Base-by-base conservation (phyloP, 2,888 invertebrate genomes). In the Xanthia togata region DNA sequence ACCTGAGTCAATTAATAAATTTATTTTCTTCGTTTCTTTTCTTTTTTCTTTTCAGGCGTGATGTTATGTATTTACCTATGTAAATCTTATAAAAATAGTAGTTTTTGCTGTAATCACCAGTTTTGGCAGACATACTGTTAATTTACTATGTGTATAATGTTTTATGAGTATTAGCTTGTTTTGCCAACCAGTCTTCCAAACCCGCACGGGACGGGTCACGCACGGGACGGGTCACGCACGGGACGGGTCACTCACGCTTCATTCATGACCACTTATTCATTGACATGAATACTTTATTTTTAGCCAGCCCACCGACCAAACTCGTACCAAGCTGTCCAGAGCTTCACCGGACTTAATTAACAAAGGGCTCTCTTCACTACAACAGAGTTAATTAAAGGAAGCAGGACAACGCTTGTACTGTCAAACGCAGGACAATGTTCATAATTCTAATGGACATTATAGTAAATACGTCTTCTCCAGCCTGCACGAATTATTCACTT, bases 401-500 rank as follows among this genome's bases (percentile, higher is more conserved):
- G 11, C 5, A 35, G 31, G 38, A 60, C 35, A 12, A 57, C 5
- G 63, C 78, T 57, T 50, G 2, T 2, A 5, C 41, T 71, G 63
- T 71, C 47, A 57, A 17, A 12, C 17, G 8, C 63, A 57, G 57
- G 31, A 0, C 44, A 6, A 20, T 41, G 47, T 17, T 64, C 55
- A 2, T 72, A 50, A 35, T 50, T 73, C 31, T 50, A 64, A 63
- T 63, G 50, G 72, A 41, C 41, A 31, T 23, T 14, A 44, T 12
- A 44, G 44, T n/a, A n/a, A n/a, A 50, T 63, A 31, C 17, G 79
- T 64, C 63, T 47, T 41, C 50, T 41, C 17, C 55, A 57, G 57
- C n/a, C 38, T 71, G 47, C 47, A n/a, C 38, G 17, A 62, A 47
- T 55, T 47, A 47, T 55, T 70, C 1, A 23, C 12, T 62, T 70